phyloP scores from a whole-genome alignment of 2,888 invertebrate genomes.

The Mythimna impura region DNA sequence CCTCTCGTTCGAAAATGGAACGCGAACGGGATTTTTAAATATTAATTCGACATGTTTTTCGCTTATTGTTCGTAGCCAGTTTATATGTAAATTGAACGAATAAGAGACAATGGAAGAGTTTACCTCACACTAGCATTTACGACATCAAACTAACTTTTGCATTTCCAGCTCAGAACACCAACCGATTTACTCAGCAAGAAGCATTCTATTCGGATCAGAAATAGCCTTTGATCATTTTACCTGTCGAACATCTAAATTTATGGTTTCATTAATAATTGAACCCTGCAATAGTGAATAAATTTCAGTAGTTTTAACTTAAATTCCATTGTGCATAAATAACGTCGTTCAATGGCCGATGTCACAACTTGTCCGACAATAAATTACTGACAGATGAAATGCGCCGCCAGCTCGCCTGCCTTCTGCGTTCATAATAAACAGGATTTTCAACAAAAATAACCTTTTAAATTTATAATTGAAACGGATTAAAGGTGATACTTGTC shows the following conservation, averaged over 20 bases:
- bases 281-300: slow-evolving; percentile 57
- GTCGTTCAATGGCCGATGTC: slow-evolving; percentile 72
- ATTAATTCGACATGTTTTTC: slow-evolving; percentile 44
- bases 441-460: slow-evolving; percentile 59
- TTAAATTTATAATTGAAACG: slow-evolving; percentile 58
- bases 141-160: slow-evolving; percentile 12
- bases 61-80: slow-evolving; percentile 31
- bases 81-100: slow-evolving; percentile 34
- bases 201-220: slow-evolving; percentile 30
- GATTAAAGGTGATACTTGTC: slow-evolving; percentile 55
- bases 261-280: slow-evolving; percentile 64
- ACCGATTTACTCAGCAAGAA: slow-evolving; percentile 30
- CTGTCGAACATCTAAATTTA: slow-evolving; percentile 58
- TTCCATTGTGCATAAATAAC: slow-evolving; percentile 74
- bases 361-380: slow-evolving; percentile 78
- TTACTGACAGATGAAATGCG: slow-evolving; percentile 77
- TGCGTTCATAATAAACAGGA: slow-evolving; percentile 68
- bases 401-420: slow-evolving; percentile 65
- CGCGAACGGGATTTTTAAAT: slow-evolving; percentile 44
- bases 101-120: slow-evolving; percentile 11
- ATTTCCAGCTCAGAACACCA: slow-evolving; percentile 7
- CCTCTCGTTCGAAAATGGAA: slow-evolving; percentile 58
- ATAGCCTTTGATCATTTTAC: slow-evolving; percentile 37
- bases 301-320: slow-evolving; percentile 68
- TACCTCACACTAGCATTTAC: background rate